Percentiles rank a stretch among this genome's conserved stretches.
Evolutionary conservation across 2,888 invertebrate species (phyloP).

Genomic region (Thysanoteuthis rhombus): DNA sequence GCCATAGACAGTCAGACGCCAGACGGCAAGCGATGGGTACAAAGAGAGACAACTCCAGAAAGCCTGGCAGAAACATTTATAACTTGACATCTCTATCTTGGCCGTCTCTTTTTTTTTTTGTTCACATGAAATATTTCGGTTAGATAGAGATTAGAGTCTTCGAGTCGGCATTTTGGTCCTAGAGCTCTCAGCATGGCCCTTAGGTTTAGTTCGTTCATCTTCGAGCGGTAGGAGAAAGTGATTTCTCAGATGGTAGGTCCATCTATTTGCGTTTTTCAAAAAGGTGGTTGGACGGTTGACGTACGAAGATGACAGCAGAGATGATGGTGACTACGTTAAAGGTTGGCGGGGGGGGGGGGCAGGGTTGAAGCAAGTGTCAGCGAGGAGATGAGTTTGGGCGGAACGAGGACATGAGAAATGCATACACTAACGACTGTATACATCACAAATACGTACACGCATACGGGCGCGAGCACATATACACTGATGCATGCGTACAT

Average conservation of each 20-base stretch:
- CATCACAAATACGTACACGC: not conserved
- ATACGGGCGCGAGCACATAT: not conserved
- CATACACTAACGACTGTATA: not conserved
- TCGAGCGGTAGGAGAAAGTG: not conserved
- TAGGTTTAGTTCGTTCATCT: not conserved
- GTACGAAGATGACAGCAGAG: not conserved
- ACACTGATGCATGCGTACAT: no score
- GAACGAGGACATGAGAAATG: not conserved
- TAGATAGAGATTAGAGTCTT: not conserved
- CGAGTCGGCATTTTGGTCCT: not conserved
- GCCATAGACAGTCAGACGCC: not conserved
- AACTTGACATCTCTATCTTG: not conserved
- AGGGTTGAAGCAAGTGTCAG: not conserved
- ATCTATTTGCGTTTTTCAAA: not conserved
- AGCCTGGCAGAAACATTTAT: not conserved
- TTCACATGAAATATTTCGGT: not conserved
- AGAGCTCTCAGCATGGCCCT: not conserved
- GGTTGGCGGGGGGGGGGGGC: no score
- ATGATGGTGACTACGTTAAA: not conserved
- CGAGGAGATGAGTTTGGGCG: not conserved
- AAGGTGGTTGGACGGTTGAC: not conserved
- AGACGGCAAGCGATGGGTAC: not conserved
- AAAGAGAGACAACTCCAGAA: not conserved
- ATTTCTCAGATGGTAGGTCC: not conserved
- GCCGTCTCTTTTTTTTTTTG: not conserved